Evolutionary conservation across 2,797 vertebrate genomes (phyloP).

Genomic region (Helarctos malayanus): DNA sequence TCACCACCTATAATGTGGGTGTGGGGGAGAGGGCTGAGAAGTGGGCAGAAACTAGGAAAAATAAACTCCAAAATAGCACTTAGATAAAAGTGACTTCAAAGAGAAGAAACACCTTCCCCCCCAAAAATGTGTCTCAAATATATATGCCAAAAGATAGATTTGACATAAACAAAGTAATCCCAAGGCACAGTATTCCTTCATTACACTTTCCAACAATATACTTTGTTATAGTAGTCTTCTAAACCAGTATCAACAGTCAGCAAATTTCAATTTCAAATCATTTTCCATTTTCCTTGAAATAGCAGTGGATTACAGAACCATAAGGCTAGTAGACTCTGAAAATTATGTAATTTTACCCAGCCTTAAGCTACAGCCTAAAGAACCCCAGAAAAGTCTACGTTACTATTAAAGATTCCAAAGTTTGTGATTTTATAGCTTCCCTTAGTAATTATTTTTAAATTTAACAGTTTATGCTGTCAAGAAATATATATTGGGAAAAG

Average conservation of each 20-base stretch:
- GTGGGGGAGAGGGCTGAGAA: neutral
- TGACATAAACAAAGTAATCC: conserved; percentile 8
- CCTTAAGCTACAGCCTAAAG: neutral
- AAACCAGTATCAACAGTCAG: neutral
- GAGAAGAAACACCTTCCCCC: neutral
- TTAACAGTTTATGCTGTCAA: neutral
- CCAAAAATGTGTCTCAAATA: neutral
- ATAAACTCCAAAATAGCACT: neutral
- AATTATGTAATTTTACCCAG: neutral
- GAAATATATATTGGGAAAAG: neutral
- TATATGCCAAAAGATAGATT: neutral
- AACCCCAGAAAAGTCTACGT: neutral
- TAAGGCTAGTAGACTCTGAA: neutral
- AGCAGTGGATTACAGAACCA: neutral
- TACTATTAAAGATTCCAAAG: conserved; percentile 1
- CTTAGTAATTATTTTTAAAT: neutral
- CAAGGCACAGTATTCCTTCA: neutral
- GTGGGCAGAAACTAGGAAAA: neutral
- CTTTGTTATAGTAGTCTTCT: neutral
- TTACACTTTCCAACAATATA: neutral
- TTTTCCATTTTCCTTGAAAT: conserved; percentile 23
- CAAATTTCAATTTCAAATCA: conserved; percentile 8
- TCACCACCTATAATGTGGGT: neutral
- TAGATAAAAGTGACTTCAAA: neutral
- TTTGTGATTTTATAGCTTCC: neutral